phyloP scores from a whole-genome alignment of 2,113 vertebrate genomes.

The Catharus bicknelli region DNA sequence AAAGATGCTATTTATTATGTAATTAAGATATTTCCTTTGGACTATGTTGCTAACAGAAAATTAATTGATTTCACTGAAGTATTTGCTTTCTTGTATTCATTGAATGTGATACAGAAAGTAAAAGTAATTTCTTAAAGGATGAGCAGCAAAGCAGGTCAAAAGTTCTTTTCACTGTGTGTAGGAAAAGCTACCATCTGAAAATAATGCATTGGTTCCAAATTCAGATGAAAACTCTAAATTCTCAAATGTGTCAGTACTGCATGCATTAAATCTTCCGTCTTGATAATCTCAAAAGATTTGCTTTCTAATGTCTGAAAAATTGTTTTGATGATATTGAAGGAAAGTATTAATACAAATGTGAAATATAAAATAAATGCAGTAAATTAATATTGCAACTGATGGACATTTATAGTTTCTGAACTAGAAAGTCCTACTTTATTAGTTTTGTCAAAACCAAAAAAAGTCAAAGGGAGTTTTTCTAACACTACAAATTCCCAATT shows the following conservation, averaged over 20 bases:
- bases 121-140: not conserved
- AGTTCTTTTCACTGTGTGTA: not conserved
- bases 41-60: not conserved
- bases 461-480: not conserved
- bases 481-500: not conserved
- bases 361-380: not conserved
- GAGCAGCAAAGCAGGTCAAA: not conserved
- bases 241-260: not conserved
- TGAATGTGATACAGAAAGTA: not conserved
- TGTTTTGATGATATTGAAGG: not conserved
- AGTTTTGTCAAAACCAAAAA: not conserved
- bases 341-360: not conserved
- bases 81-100: not conserved
- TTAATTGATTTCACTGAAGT: not conserved
- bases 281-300: not conserved
- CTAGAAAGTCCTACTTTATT: not conserved
- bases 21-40: not conserved
- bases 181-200: not conserved
- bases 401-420: not conserved
- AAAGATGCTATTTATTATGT: not conserved
- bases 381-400: not conserved
- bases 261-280: not conserved
- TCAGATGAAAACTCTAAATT: not conserved
- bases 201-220: not conserved
- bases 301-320: not conserved